Evolutionary conservation across 2,888 invertebrate species (phyloP).

Genomic region (Hololepta plana): DNA sequence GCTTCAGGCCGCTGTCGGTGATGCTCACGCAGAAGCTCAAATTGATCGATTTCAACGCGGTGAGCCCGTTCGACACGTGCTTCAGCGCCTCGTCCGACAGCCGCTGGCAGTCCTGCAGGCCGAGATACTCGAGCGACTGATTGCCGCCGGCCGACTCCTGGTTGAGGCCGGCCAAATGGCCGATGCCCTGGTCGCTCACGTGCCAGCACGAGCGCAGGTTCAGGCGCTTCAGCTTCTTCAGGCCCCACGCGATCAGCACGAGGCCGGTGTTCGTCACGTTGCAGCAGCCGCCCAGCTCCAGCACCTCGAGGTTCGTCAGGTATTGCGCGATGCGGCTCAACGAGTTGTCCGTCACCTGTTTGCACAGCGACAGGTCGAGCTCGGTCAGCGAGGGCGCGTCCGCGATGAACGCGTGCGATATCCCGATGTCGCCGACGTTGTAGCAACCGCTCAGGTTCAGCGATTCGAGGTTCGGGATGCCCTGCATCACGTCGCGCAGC

Average conservation of each 20-base stretch:
- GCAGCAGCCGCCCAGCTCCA: slow-evolving; percentile 84
- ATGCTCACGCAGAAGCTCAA: slow-evolving; percentile 88
- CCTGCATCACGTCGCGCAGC: slow-evolving; percentile 67
- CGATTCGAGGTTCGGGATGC: slow-evolving; percentile 71
- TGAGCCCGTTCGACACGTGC: slow-evolving; percentile 67
- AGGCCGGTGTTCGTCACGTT: slow-evolving; percentile 81
- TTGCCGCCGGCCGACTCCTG: slow-evolving; percentile 46
- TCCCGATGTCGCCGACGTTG: slow-evolving; percentile 73
- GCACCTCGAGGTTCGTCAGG: slow-evolving; percentile 65
- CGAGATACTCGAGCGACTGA: slow-evolving; percentile 63
- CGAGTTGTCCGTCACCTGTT: slow-evolving; percentile 86
- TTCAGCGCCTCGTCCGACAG: slow-evolving; percentile 80
- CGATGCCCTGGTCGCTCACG: slow-evolving; percentile 79
- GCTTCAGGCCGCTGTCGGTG: slow-evolving; percentile 81
- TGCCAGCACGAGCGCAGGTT: slow-evolving; percentile 88
- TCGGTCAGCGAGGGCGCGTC: slow-evolving; percentile 61
- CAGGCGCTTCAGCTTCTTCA: slow-evolving; percentile 64
- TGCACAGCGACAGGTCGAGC: slow-evolving; percentile 80
- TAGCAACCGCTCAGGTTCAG: slow-evolving; percentile 86
- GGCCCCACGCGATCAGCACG: slow-evolving; percentile 70
- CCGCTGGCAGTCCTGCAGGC: slow-evolving; percentile 88
- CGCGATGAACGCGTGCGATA: slow-evolving; percentile 64
- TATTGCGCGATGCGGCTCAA: slow-evolving; percentile 70
- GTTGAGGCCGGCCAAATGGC: slow-evolving; percentile 63
- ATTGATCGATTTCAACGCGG: slow-evolving; percentile 69